A percentile compares a stretch with the other conserved stretches of the same genome.
phyloP scores from a whole-genome alignment of 2,888 invertebrate genomes.

The Melieria crassipennis region DNA sequence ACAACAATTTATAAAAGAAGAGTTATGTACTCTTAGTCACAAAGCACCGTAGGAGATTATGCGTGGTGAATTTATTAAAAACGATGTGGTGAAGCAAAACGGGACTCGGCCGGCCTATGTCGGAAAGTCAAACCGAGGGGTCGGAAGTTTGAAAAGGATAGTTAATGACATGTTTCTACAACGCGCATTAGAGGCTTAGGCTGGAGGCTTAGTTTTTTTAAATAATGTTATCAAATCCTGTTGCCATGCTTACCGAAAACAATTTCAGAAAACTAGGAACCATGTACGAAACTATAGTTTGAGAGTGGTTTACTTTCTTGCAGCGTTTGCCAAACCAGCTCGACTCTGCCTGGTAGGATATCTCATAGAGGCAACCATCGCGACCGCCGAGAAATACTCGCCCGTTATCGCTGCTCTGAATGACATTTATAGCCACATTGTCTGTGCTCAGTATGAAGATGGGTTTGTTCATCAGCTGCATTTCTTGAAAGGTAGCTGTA shows the following conservation, averaged over 20 bases:
- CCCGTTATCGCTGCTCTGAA: constrained; percentile 83
- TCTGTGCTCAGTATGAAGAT: constrained; percentile 92
- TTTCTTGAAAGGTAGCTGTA: constrained; percentile 71
- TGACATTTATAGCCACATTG: constrained; percentile 83
- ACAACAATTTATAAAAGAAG: too few relatives aligned
- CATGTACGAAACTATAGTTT: constrained; percentile 84
- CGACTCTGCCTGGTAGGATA: constrained; percentile 89
- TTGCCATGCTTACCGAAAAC: constrained; percentile 62
- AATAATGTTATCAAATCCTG: too few relatives aligned
- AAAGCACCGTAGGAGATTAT: too few relatives aligned
- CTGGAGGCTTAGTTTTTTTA: too few relatives aligned
- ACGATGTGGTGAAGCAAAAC: too few relatives aligned
- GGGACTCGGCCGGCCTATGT: too few relatives aligned
- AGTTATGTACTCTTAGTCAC: too few relatives aligned
- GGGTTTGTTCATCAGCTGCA: constrained; percentile 94
- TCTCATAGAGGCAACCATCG: constrained; percentile 95
- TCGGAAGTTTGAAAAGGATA: too few relatives aligned
- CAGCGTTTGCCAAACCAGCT: constrained; percentile 97
- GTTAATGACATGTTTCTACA: too few relatives aligned
- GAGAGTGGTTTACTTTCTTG: constrained; percentile 94
- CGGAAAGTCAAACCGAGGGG: too few relatives aligned
- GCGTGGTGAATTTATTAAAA: too few relatives aligned
- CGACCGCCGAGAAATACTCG: constrained; percentile 94
- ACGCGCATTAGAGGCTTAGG: too few relatives aligned
- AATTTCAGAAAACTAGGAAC: constrained; percentile 90